Percentiles rank a stretch among this genome's conserved stretches.
Evolutionary conservation across 37 sponge, comb jelly and placozoan genomes (phyloP).

Genomic region (Cladorhizidae sp.): DNA sequence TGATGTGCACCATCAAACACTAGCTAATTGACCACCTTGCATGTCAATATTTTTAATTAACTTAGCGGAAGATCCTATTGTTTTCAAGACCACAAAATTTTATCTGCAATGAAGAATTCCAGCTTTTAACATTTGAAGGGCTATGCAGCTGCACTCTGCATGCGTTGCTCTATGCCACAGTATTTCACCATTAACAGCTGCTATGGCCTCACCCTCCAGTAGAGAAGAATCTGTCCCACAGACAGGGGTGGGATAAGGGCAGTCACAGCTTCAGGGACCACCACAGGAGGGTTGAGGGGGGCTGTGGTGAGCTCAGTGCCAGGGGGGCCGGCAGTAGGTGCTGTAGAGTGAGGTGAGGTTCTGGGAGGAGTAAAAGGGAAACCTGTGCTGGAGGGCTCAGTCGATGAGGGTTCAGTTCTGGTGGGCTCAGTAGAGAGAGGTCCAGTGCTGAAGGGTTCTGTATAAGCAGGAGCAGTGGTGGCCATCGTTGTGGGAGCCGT

Average conservation of each 20-base stretch:
- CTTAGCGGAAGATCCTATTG: too few relatives aligned
- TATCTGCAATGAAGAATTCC: too few relatives aligned
- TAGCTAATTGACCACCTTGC: too few relatives aligned
- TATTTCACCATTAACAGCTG: too few relatives aligned
- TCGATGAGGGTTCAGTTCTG: not conserved
- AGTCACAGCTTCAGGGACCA: slow-evolving; percentile 5
- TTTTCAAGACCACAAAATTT: too few relatives aligned
- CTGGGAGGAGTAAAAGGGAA: too few relatives aligned
- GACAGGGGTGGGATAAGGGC: not conserved
- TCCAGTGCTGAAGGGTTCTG: not conserved
- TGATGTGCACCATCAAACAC: too few relatives aligned
- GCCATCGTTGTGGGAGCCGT: not conserved
- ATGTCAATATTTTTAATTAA: too few relatives aligned
- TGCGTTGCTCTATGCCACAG: too few relatives aligned
- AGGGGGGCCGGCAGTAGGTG: slow-evolving; percentile 1
- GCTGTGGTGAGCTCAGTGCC: not conserved
- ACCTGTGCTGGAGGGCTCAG: not conserved
- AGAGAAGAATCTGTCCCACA: slow-evolving; percentile 27
- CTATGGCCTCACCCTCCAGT: slow-evolving; percentile 33
- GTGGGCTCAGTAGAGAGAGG: slow-evolving; percentile 16
- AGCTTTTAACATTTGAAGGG: too few relatives aligned
- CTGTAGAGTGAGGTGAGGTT: slow-evolving; percentile 2
- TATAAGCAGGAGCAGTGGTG: not conserved
- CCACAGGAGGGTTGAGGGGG: slow-evolving; percentile 18
- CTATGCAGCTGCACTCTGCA: too few relatives aligned